phyloP scores from a whole-genome alignment of 2,797 vertebrate species.

The Mallotus villosus region DNA sequence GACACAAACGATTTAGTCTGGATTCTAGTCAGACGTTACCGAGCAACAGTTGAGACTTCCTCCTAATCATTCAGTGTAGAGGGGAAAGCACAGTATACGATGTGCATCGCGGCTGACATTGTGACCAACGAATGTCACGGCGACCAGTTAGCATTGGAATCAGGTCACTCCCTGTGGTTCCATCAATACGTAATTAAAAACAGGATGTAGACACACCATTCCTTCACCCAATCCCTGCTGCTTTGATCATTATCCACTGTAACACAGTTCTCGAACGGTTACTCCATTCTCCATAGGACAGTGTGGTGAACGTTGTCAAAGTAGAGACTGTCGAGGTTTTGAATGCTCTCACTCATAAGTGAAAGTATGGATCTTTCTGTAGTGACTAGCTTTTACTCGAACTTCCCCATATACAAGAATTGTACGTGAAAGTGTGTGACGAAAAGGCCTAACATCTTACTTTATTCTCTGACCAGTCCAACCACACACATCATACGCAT shows the following conservation, averaged over 20 bases:
- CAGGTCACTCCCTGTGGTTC: conserved; percentile 56
- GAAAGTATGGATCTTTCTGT: neutral
- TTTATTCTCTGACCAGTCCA: neutral
- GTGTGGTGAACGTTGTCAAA: too few species aligned
- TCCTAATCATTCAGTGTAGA: neutral
- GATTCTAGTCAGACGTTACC: neutral
- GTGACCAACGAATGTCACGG: conserved; percentile 32
- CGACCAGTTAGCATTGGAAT: conserved; percentile 33
- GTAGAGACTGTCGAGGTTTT: too few species aligned
- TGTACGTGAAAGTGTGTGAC: too few species aligned
- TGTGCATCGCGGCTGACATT: conserved; percentile 5
- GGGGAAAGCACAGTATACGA: neutral
- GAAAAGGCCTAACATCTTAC: too few species aligned
- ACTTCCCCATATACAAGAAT: neutral
- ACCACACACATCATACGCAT: neutral
- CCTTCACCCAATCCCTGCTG: neutral
- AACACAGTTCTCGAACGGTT: too few species aligned
- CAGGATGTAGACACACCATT: conserved; percentile 43
- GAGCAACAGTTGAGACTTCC: neutral
- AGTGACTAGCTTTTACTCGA: neutral
- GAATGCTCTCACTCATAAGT: neutral
- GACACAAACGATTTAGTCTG: neutral
- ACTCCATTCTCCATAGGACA: neutral
- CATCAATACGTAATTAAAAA: conserved; percentile 71
- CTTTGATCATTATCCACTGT: neutral